Conservation (phyloP, 2,888 invertebrate genomes). For the Andrena hattorfiana region DNA sequence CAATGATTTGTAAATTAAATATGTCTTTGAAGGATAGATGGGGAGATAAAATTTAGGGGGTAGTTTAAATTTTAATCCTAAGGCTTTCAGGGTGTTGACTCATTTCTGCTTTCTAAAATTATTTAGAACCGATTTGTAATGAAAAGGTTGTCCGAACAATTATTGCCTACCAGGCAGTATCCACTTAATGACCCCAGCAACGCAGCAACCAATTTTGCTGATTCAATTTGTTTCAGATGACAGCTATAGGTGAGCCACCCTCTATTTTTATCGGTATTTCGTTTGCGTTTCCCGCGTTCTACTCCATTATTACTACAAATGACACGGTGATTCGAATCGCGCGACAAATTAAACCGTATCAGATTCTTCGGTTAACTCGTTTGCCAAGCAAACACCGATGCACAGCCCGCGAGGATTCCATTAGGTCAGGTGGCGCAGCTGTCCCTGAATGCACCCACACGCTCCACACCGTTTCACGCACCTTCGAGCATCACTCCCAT, state of each 20-base stretch:
- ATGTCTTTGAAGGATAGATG: too few relatives aligned
- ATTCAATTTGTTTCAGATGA: not conserved
- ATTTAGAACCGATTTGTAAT: too few relatives aligned
- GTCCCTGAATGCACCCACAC: conserved; percentile 18
- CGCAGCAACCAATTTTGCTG: too few relatives aligned
- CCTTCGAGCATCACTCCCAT: not conserved
- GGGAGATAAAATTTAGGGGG: too few relatives aligned
- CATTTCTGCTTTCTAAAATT: too few relatives aligned
- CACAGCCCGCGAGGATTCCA: not conserved
- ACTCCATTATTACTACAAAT: conserved; percentile 2
- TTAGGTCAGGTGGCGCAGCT: conserved; percentile 19
- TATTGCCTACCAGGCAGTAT: too few relatives aligned
- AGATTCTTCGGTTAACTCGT: not conserved
- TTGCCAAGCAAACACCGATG: conserved; percentile 15
- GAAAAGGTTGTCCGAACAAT: too few relatives aligned
- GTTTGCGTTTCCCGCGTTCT: not conserved
- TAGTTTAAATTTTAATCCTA: too few relatives aligned
- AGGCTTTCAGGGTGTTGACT: too few relatives aligned
- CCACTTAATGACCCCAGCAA: too few relatives aligned
- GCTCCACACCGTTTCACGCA: conserved; percentile 3
- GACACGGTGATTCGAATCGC: not conserved
- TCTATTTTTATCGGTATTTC: too few relatives aligned
- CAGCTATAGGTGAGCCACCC: not conserved
- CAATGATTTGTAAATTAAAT: too few relatives aligned
- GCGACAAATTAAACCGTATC: not conserved